A percentile compares a stretch with the other conserved stretches of the same genome.
These are phyloP conservation scores for Pandion haliaetus DNA, from an alignment of 2,113 vertebrate genomes.

Conservation along the genomic window DNA sequence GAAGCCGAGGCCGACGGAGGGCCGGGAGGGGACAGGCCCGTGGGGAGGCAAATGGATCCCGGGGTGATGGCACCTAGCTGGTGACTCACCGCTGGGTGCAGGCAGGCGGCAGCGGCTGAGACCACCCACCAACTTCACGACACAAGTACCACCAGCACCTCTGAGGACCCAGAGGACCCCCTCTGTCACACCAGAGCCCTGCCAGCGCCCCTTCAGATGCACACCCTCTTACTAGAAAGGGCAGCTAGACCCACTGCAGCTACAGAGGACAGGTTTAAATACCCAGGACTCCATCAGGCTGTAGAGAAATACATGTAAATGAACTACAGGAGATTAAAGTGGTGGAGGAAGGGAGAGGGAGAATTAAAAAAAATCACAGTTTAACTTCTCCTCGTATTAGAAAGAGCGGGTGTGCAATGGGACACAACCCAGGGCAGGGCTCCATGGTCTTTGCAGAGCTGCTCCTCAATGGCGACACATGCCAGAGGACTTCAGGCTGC, in stretches of 20 bases:
- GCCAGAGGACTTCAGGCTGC: rapidly evolving
- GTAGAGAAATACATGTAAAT: not conserved
- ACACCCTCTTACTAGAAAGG: no score
- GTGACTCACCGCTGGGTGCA: rapidly evolving
- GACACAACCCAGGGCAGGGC: not conserved
- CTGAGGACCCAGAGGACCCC: not conserved
- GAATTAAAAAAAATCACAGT: not conserved
- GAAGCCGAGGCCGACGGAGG: not conserved
- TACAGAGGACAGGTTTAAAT: not conserved
- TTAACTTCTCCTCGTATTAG: not conserved
- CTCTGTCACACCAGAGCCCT: rapidly evolving
- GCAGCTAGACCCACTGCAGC: not conserved
- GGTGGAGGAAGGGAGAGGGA: rapidly evolving
- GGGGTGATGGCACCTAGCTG: not conserved
- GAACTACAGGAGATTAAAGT: not conserved
- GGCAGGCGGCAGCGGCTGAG: not conserved
- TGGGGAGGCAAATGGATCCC: not conserved
- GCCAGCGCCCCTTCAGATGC: not conserved
- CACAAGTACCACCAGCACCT: rapidly evolving
- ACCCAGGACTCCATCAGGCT: not conserved
- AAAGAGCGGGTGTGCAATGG: rapidly evolving
- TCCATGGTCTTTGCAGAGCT: not conserved
- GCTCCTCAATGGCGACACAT: rapidly evolving
- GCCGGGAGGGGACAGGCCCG: no score
- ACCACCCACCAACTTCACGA: rapidly evolving